phyloP scores from a whole-genome alignment of 2,113 vertebrate genomes.

The Scortum barcoo region DNA sequence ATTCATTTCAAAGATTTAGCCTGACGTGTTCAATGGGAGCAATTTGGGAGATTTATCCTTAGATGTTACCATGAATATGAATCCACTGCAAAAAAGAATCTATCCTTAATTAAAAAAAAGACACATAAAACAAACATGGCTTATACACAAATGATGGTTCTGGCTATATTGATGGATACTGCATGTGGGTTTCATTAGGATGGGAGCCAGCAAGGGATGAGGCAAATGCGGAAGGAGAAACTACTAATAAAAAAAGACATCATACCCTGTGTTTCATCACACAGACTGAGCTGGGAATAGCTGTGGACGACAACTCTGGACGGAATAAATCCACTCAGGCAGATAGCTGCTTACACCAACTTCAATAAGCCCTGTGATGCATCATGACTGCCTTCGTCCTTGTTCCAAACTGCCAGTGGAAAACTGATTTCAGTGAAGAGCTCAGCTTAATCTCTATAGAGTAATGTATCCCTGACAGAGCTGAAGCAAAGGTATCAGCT shows the following conservation, averaged over 20 bases:
- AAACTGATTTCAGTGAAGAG: constrained; percentile 49
- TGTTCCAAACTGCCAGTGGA: constrained; percentile 46
- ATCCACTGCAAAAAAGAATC: background rate
- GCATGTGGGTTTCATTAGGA: constrained; percentile 59
- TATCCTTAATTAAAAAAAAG: background rate
- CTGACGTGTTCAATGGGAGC: background rate
- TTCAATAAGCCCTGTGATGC: constrained; percentile 38
- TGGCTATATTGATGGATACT: background rate
- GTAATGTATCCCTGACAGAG: constrained; percentile 38
- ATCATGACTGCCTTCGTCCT: constrained; percentile 39
- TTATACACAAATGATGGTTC: constrained; percentile 17
- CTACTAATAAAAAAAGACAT: constrained; percentile 52
- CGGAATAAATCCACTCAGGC: constrained; percentile 39
- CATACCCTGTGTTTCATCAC: constrained; percentile 49
- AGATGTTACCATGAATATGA: background rate
- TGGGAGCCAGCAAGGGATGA: constrained; percentile 7
- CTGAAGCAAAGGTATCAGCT: constrained; percentile 23
- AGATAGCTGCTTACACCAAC: constrained; percentile 40
- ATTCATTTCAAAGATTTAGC: background rate
- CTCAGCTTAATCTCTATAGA: constrained; percentile 60
- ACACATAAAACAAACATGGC: constrained; percentile 22
- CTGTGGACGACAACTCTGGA: constrained; percentile 32
- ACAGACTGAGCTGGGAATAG: constrained; percentile 41
- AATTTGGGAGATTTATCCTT: background rate
- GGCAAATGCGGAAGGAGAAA: constrained; percentile 16